These are phyloP conservation scores for Tretioscincus oriximinensis DNA, from an alignment of 2,113 vertebrate species.

Conservation along the genomic window DNA sequence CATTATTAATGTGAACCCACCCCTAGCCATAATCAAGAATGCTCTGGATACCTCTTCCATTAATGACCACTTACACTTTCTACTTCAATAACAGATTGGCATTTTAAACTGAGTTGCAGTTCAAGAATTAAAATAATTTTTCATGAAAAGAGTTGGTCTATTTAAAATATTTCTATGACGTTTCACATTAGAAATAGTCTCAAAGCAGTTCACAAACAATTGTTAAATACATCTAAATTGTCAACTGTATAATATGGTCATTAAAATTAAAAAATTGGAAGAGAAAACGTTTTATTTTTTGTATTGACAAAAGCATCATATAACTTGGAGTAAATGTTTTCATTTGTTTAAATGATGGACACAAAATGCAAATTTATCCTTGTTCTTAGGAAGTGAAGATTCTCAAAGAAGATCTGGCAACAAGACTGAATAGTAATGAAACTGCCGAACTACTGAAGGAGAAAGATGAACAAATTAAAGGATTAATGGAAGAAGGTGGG, in stretches of 20 bases:
- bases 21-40: too few relatives aligned
- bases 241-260: too few relatives aligned
- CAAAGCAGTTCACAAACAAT: too few relatives aligned
- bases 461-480: slow-evolving; percentile 96
- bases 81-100: neutral
- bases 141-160: neutral
- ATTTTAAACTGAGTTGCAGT: neutral
- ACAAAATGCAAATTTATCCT: slow-evolving; percentile 28
- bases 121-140: neutral
- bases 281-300: neutral
- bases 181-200: too few relatives aligned
- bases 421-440: slow-evolving; percentile 87
- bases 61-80: neutral
- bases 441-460: slow-evolving; percentile 91
- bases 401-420: slow-evolving; percentile 89
- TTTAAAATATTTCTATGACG: neutral
- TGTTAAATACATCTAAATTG: neutral
- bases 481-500: slow-evolving; percentile 94
- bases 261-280: too few relatives aligned
- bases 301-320: neutral
- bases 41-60: neutral
- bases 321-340: neutral
- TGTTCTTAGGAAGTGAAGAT: slow-evolving; percentile 87
- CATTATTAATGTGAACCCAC: too few relatives aligned
- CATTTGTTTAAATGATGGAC: neutral